Conservation (phyloP, 2,888 invertebrate genomes). For the Heliconius hortense region DNA sequence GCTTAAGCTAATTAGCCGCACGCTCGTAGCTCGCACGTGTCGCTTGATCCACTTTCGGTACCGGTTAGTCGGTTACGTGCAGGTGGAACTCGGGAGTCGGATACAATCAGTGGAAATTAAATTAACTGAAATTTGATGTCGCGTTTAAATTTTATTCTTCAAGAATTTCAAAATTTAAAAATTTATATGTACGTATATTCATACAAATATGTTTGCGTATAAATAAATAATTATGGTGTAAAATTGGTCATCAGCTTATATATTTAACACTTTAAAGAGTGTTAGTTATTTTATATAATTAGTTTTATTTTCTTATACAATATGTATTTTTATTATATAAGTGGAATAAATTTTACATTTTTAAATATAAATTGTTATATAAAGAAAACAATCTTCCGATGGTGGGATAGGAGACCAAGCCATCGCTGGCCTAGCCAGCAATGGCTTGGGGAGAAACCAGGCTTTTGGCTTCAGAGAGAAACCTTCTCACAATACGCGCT, state of each 20-base stretch:
- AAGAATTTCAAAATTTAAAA: neutral
- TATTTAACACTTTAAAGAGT: neutral
- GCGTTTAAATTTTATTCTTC: neutral
- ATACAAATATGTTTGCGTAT: neutral
- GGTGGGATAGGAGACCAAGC: too few species aligned
- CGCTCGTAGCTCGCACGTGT: constrained; percentile 42
- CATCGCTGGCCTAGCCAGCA: too few species aligned
- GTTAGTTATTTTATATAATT: neutral
- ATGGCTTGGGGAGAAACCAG: too few species aligned
- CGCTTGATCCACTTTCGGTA: constrained; percentile 43
- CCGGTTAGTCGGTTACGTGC: constrained; percentile 34
- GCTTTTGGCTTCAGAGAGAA: too few species aligned
- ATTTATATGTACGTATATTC: too few species aligned
- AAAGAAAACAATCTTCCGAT: too few species aligned
- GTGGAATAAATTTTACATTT: too few species aligned
- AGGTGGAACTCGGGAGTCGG: constrained; percentile 19
- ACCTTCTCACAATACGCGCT: too few species aligned
- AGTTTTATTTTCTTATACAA: too few species aligned
- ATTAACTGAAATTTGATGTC: constrained; percentile 26
- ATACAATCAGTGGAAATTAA: constrained; percentile 23
- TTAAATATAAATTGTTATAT: too few species aligned
- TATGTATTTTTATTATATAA: too few species aligned
- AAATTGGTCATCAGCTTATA: neutral
- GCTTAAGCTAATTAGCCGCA: constrained; percentile 45
- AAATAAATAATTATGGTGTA: neutral